A percentile compares a stretch with the other conserved stretches of the same genome.
These are phyloP conservation scores for Apistogramma diplotaenia DNA, from an alignment of 2,113 vertebrate genomes.

Conservation along the genomic window DNA sequence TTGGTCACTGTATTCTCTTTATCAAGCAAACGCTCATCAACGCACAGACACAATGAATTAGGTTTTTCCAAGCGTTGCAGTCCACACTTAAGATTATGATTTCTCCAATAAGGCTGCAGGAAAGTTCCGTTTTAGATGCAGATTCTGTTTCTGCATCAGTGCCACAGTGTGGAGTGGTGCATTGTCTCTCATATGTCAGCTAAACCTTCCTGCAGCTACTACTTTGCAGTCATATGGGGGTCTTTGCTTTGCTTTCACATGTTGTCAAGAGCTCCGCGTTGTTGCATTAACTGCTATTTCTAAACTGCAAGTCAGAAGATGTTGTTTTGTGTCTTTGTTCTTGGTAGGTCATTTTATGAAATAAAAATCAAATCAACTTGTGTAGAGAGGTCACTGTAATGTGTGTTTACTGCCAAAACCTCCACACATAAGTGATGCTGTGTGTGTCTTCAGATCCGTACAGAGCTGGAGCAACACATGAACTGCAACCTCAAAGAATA, in stretches of 20 bases:
- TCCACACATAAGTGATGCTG: not conserved
- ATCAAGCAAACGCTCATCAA: not conserved
- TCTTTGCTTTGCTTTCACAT: not conserved
- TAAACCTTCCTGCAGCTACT: not conserved
- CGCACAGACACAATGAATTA: not conserved
- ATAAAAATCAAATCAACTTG: not conserved
- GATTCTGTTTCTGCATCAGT: not conserved
- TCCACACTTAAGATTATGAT: not conserved
- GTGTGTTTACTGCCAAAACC: not conserved
- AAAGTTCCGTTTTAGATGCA: not conserved
- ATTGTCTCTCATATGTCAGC: not conserved
- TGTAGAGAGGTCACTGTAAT: not conserved
- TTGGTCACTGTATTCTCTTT: not conserved
- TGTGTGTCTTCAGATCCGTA: constrained; percentile 66
- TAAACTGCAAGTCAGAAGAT: not conserved
- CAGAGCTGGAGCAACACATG: constrained; percentile 94
- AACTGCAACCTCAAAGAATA: constrained; percentile 96
- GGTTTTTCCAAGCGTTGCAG: not conserved
- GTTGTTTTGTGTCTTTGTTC: not conserved
- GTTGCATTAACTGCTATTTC: not conserved
- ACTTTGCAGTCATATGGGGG: not conserved
- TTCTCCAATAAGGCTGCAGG: not conserved
- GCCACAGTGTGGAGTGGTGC: not conserved
- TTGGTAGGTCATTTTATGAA: not conserved
- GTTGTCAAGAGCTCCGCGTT: not conserved